These are phyloP conservation scores for Cephus rjabovi DNA, from an alignment of 2,888 invertebrate genomes.

Conservation along the genomic window DNA sequence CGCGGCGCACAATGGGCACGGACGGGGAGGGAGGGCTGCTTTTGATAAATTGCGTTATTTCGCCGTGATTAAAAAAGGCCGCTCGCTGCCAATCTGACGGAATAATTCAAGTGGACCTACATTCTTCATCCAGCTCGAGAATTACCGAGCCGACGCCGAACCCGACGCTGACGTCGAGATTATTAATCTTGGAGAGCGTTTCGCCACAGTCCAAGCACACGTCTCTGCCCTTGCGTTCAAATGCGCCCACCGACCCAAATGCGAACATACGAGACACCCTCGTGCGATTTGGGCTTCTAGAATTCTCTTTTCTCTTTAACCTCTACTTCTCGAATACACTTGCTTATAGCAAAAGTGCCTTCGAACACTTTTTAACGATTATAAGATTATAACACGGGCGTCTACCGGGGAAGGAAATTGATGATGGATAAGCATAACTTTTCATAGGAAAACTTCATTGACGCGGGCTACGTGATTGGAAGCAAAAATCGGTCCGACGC, in stretches of 20 bases:
- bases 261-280: neutral
- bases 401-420: no score
- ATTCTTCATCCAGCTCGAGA: neutral
- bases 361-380: neutral
- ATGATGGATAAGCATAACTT: no score
- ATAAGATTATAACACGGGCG: neutral
- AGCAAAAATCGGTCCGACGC: no score
- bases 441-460: no score
- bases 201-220: neutral
- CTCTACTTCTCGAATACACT: neutral
- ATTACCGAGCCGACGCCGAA: neutral
- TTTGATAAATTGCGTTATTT: slow-evolving; percentile 36
- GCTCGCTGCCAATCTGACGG: slow-evolving; percentile 4
- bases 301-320: neutral
- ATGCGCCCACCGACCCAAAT: neutral
- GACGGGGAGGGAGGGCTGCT: slow-evolving; percentile 9
- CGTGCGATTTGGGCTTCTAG: neutral
- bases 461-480: no score
- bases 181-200: neutral
- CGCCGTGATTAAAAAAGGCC: slow-evolving; percentile 18
- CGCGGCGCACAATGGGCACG: slow-evolving; percentile 1
- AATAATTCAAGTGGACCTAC: slow-evolving; percentile 5
- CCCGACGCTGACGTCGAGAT: neutral
- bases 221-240: neutral
- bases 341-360: neutral